These are phyloP conservation scores for Petrocephalus zakoni DNA, from an alignment of 2,113 vertebrate species.

Conservation along the genomic window DNA sequence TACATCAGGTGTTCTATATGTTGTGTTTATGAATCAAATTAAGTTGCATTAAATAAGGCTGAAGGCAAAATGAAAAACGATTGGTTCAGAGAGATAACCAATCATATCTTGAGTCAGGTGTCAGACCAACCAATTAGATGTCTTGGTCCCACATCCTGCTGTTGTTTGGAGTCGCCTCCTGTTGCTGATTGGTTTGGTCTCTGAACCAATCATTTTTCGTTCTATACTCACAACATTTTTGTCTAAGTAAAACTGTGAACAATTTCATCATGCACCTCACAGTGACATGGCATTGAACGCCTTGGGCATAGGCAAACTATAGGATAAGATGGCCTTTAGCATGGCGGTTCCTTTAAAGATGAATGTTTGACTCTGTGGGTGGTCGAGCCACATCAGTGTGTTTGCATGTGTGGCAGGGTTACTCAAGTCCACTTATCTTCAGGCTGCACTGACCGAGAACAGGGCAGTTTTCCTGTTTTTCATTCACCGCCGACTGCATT, in stretches of 20 bases:
- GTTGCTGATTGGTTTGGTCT: too few relatives aligned
- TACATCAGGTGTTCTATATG: background rate
- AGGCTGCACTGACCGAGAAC: background rate
- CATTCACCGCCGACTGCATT: background rate
- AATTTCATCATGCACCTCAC: too few relatives aligned
- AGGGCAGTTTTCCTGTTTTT: background rate
- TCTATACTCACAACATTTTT: too few relatives aligned
- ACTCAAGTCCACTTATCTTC: background rate
- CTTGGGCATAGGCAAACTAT: background rate
- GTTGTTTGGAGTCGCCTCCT: too few relatives aligned
- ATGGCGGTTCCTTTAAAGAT: background rate
- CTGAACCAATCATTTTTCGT: too few relatives aligned
- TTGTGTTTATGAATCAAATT: background rate
- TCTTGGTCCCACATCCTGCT: too few relatives aligned
- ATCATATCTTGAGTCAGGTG: too few relatives aligned
- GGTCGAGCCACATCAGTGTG: background rate
- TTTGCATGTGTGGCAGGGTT: background rate
- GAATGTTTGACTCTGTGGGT: background rate
- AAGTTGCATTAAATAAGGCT: background rate
- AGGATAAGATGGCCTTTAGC: background rate
- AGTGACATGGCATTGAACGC: background rate
- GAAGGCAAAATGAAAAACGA: too few relatives aligned
- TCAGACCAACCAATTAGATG: too few relatives aligned
- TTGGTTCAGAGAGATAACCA: too few relatives aligned
- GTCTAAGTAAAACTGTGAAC: too few relatives aligned